These are phyloP conservation scores for Caranx melampygus DNA, from an alignment of 2,113 vertebrate species.

Conservation along the genomic window DNA sequence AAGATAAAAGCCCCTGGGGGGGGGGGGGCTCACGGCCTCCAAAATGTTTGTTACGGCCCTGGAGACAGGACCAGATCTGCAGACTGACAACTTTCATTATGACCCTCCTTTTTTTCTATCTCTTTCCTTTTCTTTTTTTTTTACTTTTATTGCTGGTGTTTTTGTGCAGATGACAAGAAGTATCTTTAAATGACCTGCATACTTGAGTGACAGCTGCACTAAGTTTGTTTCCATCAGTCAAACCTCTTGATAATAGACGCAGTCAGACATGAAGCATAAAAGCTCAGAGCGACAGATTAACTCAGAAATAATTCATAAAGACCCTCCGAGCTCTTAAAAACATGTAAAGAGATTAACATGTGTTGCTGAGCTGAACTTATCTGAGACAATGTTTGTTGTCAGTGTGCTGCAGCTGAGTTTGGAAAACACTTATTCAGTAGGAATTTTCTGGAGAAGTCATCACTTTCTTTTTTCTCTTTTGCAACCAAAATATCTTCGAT, in stretches of 20 bases:
- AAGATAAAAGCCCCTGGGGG: background rate
- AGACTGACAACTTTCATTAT: background rate
- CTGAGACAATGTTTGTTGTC: conserved; percentile 25
- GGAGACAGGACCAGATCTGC: background rate
- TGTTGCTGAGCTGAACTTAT: conserved; percentile 7
- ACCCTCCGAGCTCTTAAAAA: conserved; percentile 24
- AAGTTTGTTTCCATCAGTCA: conserved; percentile 41
- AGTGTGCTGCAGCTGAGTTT: conserved; percentile 4
- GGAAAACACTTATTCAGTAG: conserved; percentile 22
- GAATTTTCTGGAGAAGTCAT: conserved; percentile 14
- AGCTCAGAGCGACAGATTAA: conserved; percentile 30
- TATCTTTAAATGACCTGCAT: background rate
- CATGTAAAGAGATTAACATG: conserved; percentile 20
- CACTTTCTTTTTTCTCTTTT: background rate
- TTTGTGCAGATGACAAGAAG: background rate
- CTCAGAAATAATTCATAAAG: conserved; percentile 20
- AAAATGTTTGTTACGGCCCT: background rate
- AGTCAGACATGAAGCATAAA: background rate
- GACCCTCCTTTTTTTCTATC: background rate
- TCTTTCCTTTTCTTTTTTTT: too few species aligned
- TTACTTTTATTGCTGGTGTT: background rate
- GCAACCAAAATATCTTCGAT: background rate
- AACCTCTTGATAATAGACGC: conserved; percentile 29
- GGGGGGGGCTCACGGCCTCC: background rate
- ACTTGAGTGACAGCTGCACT: conserved; percentile 27